These are phyloP conservation scores for Heliothis virescens DNA, from an alignment of 1,140 invertebrate species.

Conservation along the genomic window DNA sequence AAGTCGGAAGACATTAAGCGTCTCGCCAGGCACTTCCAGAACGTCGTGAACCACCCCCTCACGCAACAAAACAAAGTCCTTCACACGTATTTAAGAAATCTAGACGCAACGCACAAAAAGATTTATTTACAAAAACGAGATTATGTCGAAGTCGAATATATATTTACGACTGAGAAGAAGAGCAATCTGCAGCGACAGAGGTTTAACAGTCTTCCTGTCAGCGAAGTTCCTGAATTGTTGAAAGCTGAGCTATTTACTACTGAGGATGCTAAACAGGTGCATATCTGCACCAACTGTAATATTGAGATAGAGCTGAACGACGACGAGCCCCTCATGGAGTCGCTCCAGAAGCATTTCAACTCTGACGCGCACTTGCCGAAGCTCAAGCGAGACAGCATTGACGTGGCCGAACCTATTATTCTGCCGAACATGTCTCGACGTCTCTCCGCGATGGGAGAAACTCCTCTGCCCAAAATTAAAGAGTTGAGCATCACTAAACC, in stretches of 20 bases:
- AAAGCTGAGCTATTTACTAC: slow-evolving; percentile 70
- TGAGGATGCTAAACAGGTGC: slow-evolving; percentile 76
- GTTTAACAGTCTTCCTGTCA: slow-evolving; percentile 80
- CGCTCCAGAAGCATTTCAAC: slow-evolving; percentile 78
- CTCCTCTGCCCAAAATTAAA: slow-evolving; percentile 64
- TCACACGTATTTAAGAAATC: slow-evolving; percentile 67
- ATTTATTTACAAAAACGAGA: slow-evolving; percentile 75
- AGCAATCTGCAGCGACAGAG: slow-evolving; percentile 77
- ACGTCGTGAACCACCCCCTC: slow-evolving; percentile 71
- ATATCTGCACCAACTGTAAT: slow-evolving; percentile 80
- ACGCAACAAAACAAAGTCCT: slow-evolving; percentile 67
- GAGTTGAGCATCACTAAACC: slow-evolving; percentile 69
- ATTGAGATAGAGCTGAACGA: slow-evolving; percentile 79
- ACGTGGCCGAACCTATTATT: slow-evolving; percentile 76
- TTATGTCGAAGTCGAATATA: slow-evolving; percentile 78
- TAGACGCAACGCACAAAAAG: slow-evolving; percentile 72
- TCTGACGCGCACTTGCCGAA: slow-evolving; percentile 76
- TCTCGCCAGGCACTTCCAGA: slow-evolving; percentile 72
- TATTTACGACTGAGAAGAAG: slow-evolving; percentile 82
- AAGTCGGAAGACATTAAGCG: slow-evolving; percentile 76
- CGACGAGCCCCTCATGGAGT: slow-evolving; percentile 80
- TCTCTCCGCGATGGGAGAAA: slow-evolving; percentile 77
- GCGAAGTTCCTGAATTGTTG: slow-evolving; percentile 78
- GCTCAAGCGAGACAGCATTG: slow-evolving; percentile 78
- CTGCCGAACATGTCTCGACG: slow-evolving; percentile 80